phyloP scores from a whole-genome alignment of 2,888 invertebrate genomes.

The Stenodema calcarata region DNA sequence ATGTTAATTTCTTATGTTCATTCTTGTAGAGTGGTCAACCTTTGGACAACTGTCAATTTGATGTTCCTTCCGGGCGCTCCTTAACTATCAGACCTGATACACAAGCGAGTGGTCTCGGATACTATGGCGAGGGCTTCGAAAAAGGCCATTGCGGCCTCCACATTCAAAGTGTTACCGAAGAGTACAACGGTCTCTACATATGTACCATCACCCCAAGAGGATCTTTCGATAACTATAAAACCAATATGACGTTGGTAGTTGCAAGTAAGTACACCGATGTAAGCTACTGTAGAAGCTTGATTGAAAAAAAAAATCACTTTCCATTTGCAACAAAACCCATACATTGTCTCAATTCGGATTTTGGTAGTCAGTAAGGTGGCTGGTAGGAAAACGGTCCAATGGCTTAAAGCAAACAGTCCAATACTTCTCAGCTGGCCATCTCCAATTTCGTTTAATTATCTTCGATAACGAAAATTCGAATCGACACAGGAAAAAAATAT shows the following conservation, averaged over 20 bases:
- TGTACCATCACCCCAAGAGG: constrained; percentile 68
- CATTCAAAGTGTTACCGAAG: constrained; percentile 70
- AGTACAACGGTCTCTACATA: constrained; percentile 73
- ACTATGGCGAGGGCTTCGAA: constrained; percentile 65
- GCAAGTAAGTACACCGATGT: constrained; percentile 67
- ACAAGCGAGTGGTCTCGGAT: constrained; percentile 59
- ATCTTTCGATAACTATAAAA: constrained; percentile 62
- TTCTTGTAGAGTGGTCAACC: constrained; percentile 11
- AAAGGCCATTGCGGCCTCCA: constrained; percentile 76
- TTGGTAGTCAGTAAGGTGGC: neutral
- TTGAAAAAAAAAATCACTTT: no score
- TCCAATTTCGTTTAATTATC: no score
- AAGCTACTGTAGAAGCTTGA: no score
- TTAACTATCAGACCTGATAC: neutral
- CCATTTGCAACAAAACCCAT: no score
- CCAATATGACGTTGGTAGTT: constrained; percentile 70
- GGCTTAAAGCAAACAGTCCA: no score
- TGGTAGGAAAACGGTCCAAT: no score
- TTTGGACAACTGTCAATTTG: constrained; percentile 21
- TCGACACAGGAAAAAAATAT: no score
- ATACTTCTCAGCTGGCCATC: no score
- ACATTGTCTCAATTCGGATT: no score
- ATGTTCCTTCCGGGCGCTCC: neutral
- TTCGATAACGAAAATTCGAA: no score
- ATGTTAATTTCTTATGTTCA: no score